Evolutionary conservation across 2,888 invertebrate genomes (phyloP).

Genomic region (Oxyteleia sp.): DNA sequence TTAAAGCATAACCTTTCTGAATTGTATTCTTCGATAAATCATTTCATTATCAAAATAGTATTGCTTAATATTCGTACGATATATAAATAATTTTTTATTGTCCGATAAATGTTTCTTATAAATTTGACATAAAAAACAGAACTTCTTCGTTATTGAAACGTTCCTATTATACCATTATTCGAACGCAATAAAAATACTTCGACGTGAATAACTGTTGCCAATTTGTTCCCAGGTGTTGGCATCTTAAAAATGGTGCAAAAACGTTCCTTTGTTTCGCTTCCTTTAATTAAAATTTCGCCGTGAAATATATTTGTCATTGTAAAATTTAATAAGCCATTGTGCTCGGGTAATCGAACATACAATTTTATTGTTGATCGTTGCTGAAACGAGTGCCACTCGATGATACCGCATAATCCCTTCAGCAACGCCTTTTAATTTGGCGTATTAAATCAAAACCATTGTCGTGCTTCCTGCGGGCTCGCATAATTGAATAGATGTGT

Average conservation of each 20-base stretch:
- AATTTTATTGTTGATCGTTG: constrained; percentile 43
- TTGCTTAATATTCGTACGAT: too few relatives aligned
- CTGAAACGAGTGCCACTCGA: constrained; percentile 38
- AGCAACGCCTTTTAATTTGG: constrained; percentile 49
- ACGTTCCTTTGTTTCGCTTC: constrained; percentile 3
- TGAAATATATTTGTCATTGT: constrained; percentile 22
- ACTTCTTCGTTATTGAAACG: too few relatives aligned
- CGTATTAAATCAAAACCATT: constrained; percentile 61
- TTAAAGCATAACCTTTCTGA: too few relatives aligned
- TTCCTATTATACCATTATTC: too few relatives aligned
- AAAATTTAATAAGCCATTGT: constrained; percentile 33
- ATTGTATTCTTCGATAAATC: too few relatives aligned
- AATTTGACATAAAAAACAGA: too few relatives aligned
- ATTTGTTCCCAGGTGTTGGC: constrained; percentile 17
- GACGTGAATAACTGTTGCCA: too few relatives aligned
- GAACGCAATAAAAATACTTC: too few relatives aligned
- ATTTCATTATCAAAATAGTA: too few relatives aligned
- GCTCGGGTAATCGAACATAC: constrained; percentile 26
- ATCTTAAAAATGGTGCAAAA: constrained; percentile 7
- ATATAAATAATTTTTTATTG: too few relatives aligned
- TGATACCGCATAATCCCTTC: constrained; percentile 41
- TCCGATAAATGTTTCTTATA: too few relatives aligned
- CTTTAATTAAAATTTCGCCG: constrained; percentile 24
- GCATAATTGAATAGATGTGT: constrained; percentile 64
- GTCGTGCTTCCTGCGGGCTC: constrained; percentile 46